These are phyloP conservation scores for Helleia helle DNA, from an alignment of 2,888 invertebrate species.

Conservation along the genomic window DNA sequence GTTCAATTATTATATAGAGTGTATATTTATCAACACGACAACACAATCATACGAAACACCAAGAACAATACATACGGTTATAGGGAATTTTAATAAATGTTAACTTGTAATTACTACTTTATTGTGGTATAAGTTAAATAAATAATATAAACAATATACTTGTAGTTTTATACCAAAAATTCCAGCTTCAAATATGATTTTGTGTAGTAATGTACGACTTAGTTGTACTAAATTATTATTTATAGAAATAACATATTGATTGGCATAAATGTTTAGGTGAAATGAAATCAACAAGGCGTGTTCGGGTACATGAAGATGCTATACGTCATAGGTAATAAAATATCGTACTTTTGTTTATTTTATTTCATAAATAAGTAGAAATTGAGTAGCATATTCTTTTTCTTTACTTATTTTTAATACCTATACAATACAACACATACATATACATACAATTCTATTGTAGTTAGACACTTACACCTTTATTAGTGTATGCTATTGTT, in stretches of 20 bases:
- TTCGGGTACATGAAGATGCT: conserved; percentile 71
- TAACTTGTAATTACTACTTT: no score
- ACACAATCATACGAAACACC: conserved; percentile 1
- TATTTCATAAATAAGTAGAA: conserved; percentile 37
- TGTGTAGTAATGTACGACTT: conserved; percentile 7
- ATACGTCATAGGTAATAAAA: conserved; percentile 68
- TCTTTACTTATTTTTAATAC: conserved; percentile 15
- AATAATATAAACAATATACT: neutral
- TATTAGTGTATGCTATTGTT: conserved; percentile 2
- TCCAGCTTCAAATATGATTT: neutral
- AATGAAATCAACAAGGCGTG: conserved; percentile 71
- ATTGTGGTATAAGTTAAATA: neutral
- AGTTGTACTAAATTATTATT: conserved; percentile 7
- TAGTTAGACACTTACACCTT: conserved; percentile 21
- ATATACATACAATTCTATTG: conserved; percentile 18
- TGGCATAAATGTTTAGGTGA: conserved; percentile 72
- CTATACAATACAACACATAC: neutral
- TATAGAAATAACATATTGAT: conserved; percentile 27
- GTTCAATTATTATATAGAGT: neutral
- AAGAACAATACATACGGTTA: neutral
- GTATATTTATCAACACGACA: conserved; percentile 3
- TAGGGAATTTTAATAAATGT: neutral
- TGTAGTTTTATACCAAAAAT: neutral
- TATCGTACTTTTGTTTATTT: conserved; percentile 41
- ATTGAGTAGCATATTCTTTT: conserved; percentile 38